Conservation (phyloP, 1,140 invertebrate genomes). For the Glossosoma conforme region DNA sequence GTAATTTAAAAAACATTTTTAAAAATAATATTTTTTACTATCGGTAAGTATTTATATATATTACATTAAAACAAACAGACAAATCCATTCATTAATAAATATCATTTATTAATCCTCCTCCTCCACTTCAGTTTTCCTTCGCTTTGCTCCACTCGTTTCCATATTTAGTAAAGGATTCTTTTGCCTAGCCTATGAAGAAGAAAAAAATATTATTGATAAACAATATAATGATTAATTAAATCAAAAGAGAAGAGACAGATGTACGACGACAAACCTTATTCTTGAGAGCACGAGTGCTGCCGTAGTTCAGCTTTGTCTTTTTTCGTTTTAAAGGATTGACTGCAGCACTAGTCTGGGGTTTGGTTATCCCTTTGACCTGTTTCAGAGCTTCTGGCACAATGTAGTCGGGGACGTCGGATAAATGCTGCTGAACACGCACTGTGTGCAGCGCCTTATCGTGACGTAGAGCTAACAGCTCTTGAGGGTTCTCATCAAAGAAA, state of each 20-base stretch:
- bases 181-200: conserved; percentile 38
- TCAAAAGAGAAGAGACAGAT: not conserved
- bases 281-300: conserved; percentile 42
- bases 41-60: too few relatives aligned
- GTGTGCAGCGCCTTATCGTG: conserved; percentile 91
- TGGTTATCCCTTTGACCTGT: conserved; percentile 49
- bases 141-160: conserved; percentile 22
- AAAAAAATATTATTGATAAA: conserved; percentile 11
- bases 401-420: conserved; percentile 93
- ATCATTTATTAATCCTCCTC: conserved; percentile 16
- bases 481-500: conserved; percentile 94
- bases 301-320: conserved; percentile 36
- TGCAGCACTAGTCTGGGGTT: conserved; percentile 21
- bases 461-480: conserved; percentile 80
- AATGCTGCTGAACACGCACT: conserved; percentile 76
- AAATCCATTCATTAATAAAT: conserved; percentile 9
- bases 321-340: conserved; percentile 34
- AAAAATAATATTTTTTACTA: too few relatives aligned
- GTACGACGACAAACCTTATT: conserved; percentile 38
- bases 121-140: conserved; percentile 20
- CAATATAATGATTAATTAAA: not conserved
- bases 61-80: conserved; percentile 10
- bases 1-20: too few relatives aligned
- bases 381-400: conserved; percentile 76
- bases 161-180: conserved; percentile 44